Evolutionary conservation across 37 sponge, comb jelly and placozoan genomes (phyloP).

Genomic region (Agelas oroides): DNA sequence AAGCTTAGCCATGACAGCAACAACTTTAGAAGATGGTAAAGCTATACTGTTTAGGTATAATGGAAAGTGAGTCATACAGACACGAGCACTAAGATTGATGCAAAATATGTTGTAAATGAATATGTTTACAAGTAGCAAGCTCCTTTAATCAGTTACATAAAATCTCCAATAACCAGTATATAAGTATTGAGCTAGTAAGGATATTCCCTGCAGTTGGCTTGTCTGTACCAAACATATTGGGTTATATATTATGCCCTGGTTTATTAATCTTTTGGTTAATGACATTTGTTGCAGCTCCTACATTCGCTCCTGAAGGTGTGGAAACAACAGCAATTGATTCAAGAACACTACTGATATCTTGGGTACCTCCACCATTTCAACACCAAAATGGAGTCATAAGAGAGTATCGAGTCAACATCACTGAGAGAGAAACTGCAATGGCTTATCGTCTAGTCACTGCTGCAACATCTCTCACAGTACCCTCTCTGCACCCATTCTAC

Average conservation of each 20-base stretch:
- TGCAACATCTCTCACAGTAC: slow-evolving; percentile 19
- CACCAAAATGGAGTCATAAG: slow-evolving; percentile 44
- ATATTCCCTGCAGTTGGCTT: no score
- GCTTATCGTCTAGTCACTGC: neutral
- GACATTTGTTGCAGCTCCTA: slow-evolving; percentile 22
- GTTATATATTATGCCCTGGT: no score
- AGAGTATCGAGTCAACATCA: slow-evolving; percentile 34
- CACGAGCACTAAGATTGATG: no score
- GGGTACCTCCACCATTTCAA: slow-evolving; percentile 20
- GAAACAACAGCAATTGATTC: neutral
- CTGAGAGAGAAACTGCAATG: slow-evolving; percentile 32
- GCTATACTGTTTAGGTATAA: no score
- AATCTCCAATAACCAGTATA: no score
- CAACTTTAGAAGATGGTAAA: slow-evolving; percentile 24
- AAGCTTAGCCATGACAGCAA: neutral
- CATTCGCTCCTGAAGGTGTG: slow-evolving; percentile 21
- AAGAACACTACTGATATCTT: slow-evolving; percentile 1
- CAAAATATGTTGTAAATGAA: no score
- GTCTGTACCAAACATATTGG: no score
- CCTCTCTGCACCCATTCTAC: slow-evolving; percentile 40
- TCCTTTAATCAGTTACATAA: no score
- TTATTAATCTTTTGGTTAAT: no score
- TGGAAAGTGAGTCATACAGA: no score
- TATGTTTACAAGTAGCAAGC: no score
- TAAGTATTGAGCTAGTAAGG: no score